Conservation (phyloP, 1,140 invertebrate genomes). For the Metopolophium dirhodum region DNA sequence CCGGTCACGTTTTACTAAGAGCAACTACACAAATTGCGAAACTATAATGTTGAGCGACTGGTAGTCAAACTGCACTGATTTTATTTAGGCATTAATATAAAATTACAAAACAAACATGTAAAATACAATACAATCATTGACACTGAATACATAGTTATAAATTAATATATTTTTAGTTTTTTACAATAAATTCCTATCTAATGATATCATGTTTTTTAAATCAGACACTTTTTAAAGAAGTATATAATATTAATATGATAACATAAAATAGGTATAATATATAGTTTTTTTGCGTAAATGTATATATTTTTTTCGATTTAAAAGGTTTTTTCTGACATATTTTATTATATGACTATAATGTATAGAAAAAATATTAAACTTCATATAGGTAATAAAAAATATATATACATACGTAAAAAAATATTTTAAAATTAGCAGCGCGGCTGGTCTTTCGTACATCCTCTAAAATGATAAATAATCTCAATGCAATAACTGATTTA, state of each 20-base stretch:
- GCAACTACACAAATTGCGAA: not conserved
- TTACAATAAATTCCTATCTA: not conserved
- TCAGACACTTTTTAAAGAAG: not conserved
- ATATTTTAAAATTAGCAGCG: not conserved
- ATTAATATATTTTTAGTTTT: not conserved
- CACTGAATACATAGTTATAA: not conserved
- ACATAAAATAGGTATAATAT: not conserved
- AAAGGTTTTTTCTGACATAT: not conserved
- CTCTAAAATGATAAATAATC: not conserved
- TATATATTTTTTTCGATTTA: not conserved
- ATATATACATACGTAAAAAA: not conserved
- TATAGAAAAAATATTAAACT: not conserved
- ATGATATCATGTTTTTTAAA: not conserved
- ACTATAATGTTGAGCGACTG: not conserved
- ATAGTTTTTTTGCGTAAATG: not conserved
- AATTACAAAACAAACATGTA: not conserved
- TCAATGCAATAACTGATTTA: not conserved
- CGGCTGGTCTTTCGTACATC: not conserved
- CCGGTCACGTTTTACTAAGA: too few relatives aligned
- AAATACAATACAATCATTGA: not conserved
- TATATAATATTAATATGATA: not conserved
- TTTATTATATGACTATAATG: not conserved
- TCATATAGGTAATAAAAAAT: not conserved
- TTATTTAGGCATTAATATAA: not conserved
- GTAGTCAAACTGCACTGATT: not conserved